These are phyloP conservation scores for Busseola fusca DNA, from an alignment of 2,888 invertebrate species.

Conservation along the genomic window DNA sequence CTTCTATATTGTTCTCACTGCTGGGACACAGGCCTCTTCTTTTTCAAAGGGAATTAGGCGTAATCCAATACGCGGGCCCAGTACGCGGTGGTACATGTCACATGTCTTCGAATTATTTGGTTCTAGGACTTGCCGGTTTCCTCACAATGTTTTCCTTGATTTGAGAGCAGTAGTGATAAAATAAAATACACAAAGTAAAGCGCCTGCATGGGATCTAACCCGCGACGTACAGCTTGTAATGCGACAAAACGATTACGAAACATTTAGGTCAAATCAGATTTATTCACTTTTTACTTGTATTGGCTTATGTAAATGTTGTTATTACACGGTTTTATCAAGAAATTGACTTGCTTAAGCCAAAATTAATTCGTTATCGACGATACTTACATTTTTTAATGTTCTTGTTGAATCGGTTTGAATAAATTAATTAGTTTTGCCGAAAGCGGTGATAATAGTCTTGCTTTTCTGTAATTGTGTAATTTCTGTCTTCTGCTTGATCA, in stretches of 20 bases:
- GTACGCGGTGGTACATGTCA: not conserved
- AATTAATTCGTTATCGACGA: conserved; percentile 27
- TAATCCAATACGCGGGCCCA: not conserved
- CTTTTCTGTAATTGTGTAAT: conserved; percentile 1
- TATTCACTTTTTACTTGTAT: conserved; percentile 8
- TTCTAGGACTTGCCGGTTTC: not conserved
- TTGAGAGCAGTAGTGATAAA: not conserved
- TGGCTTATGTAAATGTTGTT: conserved; percentile 42
- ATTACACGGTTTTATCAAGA: conserved; percentile 35
- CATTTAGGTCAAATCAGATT: not conserved
- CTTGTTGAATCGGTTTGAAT: conserved; percentile 18
- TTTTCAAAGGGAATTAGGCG: not conserved
- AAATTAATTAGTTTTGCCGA: conserved; percentile 41
- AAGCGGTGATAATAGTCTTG: conserved; percentile 29
- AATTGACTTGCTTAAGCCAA: conserved; percentile 25
- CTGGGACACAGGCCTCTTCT: not conserved
- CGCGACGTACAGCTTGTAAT: too few species aligned
- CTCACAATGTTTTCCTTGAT: not conserved
- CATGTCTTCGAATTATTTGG: not conserved
- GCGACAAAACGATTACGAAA: conserved; percentile 6
- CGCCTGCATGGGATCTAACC: not conserved
- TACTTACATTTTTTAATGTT: conserved; percentile 10
- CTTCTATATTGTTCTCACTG: not conserved
- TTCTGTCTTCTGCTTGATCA: not conserved
- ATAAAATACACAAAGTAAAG: not conserved